A percentile compares a stretch with the other conserved stretches of the same genome.
These are phyloP conservation scores for Nymphalis urticae DNA, from an alignment of 2,888 invertebrate species.

Conservation along the genomic window DNA sequence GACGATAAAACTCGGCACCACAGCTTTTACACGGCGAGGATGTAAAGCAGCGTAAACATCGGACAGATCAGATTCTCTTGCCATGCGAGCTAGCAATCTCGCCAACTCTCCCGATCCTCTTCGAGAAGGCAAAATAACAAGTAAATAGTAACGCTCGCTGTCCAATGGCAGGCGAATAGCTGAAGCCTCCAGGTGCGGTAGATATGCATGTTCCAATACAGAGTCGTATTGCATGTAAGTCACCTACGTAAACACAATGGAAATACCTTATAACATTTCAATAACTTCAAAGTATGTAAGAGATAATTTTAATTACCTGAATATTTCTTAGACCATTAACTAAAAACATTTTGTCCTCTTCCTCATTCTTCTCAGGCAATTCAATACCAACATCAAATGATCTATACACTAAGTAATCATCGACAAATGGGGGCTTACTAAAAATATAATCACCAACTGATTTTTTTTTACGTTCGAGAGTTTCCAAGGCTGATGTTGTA, in stretches of 20 bases:
- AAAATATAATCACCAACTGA: conserved; percentile 72
- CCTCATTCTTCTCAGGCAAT: conserved; percentile 45
- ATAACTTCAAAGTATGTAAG: no score
- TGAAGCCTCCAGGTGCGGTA: conserved; percentile 86
- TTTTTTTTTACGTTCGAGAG: conserved; percentile 65
- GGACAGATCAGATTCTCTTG: conserved; percentile 83
- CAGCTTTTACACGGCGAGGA: conserved; percentile 87
- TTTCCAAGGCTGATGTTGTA: conserved; percentile 54
- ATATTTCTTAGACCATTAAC: conserved; percentile 71
- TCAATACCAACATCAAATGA: conserved; percentile 64
- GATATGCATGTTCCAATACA: conserved; percentile 87
- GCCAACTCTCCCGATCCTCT: conserved; percentile 83
- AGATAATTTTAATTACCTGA: conserved; percentile 54
- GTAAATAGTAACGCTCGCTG: conserved; percentile 88
- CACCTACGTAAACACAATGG: conserved; percentile 60
- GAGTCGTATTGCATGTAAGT: conserved; percentile 89
- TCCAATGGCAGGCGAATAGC: conserved; percentile 90
- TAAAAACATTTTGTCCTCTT: conserved; percentile 63
- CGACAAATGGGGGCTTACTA: conserved; percentile 65
- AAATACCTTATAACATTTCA: no score
- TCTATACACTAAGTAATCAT: conserved; percentile 65
- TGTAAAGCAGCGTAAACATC: conserved; percentile 85
- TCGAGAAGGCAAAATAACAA: conserved; percentile 86
- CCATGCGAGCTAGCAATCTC: conserved; percentile 84
- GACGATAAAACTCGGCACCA: conserved; percentile 90